Evolutionary conservation across 2,888 invertebrate genomes (phyloP).

Genomic region (Drosophila ezoana): DNA sequence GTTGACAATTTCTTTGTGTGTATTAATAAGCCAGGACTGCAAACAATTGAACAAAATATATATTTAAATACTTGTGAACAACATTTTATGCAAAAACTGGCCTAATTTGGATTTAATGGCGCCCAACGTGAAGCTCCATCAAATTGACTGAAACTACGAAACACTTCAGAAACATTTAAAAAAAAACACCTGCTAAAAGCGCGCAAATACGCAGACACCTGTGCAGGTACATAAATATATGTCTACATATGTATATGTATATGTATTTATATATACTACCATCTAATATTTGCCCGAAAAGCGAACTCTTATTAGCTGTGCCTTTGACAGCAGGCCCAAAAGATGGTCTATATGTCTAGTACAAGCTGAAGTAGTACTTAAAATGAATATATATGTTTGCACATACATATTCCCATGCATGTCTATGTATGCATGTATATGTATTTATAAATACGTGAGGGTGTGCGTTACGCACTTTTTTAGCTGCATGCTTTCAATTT

Average conservation of each 20-base stretch:
- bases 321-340: background rate
- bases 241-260: background rate
- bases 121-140: background rate
- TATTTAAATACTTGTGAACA: background rate
- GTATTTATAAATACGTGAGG: background rate
- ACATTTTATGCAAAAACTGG: no score
- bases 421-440: background rate
- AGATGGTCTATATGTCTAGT: background rate
- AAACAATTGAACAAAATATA: background rate
- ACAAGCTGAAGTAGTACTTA: conserved; percentile 2
- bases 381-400: background rate
- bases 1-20: no score
- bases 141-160: no score
- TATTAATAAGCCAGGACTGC: no score
- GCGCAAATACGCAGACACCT: no score
- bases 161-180: background rate
- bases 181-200: no score
- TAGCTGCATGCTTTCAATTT: conserved; percentile 5
- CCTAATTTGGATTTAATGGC: background rate
- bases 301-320: background rate
- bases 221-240: background rate
- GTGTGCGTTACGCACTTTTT: conserved; percentile 7
- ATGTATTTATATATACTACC: background rate
- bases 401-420: background rate
- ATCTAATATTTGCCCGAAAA: background rate